phyloP scores from a whole-genome alignment of 2,113 vertebrate species.

The Brachyhypopomus occidentalis region DNA sequence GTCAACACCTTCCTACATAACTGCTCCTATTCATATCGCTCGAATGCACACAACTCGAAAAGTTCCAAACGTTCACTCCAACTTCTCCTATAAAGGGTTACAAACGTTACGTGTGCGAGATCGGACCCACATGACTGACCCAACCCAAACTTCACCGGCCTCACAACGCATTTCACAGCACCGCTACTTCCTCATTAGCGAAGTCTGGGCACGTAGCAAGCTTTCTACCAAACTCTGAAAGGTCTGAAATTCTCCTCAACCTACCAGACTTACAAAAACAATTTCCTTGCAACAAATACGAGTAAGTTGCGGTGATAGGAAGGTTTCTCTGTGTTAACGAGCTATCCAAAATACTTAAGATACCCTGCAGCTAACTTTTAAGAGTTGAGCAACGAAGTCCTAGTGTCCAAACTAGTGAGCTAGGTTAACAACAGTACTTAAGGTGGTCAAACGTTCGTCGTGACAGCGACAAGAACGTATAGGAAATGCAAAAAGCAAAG shows the following conservation, averaged over 20 bases:
- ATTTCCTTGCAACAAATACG: neutral
- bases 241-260: neutral
- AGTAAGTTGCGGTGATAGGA: neutral
- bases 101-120: conserved; percentile 1
- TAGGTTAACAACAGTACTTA: too few species aligned
- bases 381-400: too few species aligned
- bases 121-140: neutral
- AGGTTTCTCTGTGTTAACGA: too few species aligned
- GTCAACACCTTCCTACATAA: too few species aligned
- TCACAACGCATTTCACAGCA: conserved; percentile 5
- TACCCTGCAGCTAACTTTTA: too few species aligned
- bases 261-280: neutral
- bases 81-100: neutral
- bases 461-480: neutral
- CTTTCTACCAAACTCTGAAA: neutral
- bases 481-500: neutral
- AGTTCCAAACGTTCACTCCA: too few species aligned
- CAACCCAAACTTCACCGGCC: conserved; percentile 1
- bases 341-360: too few species aligned
- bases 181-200: conserved; percentile 25
- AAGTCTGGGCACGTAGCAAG: neutral
- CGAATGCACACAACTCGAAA: too few species aligned
- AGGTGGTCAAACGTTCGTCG: neutral
- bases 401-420: too few species aligned
- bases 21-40: too few species aligned